These are phyloP conservation scores for Dryas iulia DNA, from an alignment of 1,140 invertebrate genomes.

Conservation along the genomic window DNA sequence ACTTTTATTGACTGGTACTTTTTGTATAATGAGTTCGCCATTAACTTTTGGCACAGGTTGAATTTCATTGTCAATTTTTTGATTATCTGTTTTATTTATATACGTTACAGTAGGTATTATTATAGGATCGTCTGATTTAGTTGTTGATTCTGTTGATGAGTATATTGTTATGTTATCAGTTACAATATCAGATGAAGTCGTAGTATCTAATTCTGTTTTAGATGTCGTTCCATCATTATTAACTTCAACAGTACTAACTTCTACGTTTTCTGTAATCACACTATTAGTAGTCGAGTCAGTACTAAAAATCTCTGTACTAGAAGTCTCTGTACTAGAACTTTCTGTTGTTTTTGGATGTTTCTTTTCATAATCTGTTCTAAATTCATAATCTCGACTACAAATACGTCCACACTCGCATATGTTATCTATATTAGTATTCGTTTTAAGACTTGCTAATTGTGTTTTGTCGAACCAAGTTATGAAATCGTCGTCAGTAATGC, in stretches of 20 bases:
- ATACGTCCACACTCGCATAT: slow-evolving; percentile 78
- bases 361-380: slow-evolving; percentile 51
- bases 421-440: slow-evolving; percentile 66
- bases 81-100: slow-evolving; percentile 34
- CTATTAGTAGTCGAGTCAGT: slow-evolving; percentile 13
- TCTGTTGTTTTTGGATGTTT: slow-evolving; percentile 29
- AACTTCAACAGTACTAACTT: slow-evolving; percentile 6
- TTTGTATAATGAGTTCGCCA: slow-evolving; percentile 58
- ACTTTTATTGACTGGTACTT: slow-evolving; percentile 37
- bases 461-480: slow-evolving; percentile 84
- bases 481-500: slow-evolving; percentile 83
- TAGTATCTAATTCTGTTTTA: not conserved
- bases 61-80: slow-evolving; percentile 55
- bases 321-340: slow-evolving; percentile 28
- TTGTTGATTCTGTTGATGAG: slow-evolving; percentile 3
- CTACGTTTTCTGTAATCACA: slow-evolving; percentile 16
- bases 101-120: slow-evolving; percentile 52
- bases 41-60: slow-evolving; percentile 42
- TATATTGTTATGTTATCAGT: not conserved
- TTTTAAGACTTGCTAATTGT: slow-evolving; percentile 68
- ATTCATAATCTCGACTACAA: slow-evolving; percentile 71
- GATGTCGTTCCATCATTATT: not conserved
- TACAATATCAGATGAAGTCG: not conserved
- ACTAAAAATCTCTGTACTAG: slow-evolving; percentile 21
- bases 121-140: slow-evolving; percentile 44